Conservation (phyloP, 2,113 vertebrate genomes). For the Albula goreensis region DNA sequence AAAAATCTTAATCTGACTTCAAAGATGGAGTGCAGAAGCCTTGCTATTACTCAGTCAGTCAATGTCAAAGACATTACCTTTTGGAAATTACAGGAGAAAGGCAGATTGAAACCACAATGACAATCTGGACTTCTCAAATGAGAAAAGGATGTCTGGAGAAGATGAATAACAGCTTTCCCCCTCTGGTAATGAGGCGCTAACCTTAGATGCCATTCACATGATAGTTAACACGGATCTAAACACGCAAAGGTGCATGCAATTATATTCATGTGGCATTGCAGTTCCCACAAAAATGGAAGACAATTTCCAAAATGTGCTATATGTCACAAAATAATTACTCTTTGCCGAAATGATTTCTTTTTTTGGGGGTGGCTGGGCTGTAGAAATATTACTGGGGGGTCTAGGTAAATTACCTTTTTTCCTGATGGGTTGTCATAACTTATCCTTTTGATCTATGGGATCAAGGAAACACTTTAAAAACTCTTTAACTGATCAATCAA, state of each 20-base stretch:
- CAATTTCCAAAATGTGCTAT: neutral
- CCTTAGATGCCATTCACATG: neutral
- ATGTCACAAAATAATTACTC: neutral
- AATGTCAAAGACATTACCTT: slow-evolving; percentile 30
- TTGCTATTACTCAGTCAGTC: slow-evolving; percentile 36
- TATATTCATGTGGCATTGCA: slow-evolving; percentile 37
- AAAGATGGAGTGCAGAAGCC: slow-evolving; percentile 24
- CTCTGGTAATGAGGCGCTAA: slow-evolving; percentile 15
- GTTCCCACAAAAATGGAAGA: neutral
- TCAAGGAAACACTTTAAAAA: slow-evolving; percentile 18
- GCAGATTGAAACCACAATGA: slow-evolving; percentile 13
- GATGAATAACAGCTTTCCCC: neutral
- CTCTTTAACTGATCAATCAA: slow-evolving; percentile 7
- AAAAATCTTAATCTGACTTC: slow-evolving; percentile 31
- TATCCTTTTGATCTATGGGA: slow-evolving; percentile 18
- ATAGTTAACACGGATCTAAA: neutral
- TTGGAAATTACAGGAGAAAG: slow-evolving; percentile 25
- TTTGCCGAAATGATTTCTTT: neutral
- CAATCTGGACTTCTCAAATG: neutral
- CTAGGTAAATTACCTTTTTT: neutral
- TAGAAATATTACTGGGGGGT: neutral
- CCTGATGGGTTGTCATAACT: slow-evolving; percentile 12
- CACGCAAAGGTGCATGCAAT: slow-evolving; percentile 35
- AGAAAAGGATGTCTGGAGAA: slow-evolving; percentile 1
- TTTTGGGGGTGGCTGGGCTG: neutral